phyloP scores from a whole-genome alignment of 2,113 vertebrate species.

The Natator depressus region DNA sequence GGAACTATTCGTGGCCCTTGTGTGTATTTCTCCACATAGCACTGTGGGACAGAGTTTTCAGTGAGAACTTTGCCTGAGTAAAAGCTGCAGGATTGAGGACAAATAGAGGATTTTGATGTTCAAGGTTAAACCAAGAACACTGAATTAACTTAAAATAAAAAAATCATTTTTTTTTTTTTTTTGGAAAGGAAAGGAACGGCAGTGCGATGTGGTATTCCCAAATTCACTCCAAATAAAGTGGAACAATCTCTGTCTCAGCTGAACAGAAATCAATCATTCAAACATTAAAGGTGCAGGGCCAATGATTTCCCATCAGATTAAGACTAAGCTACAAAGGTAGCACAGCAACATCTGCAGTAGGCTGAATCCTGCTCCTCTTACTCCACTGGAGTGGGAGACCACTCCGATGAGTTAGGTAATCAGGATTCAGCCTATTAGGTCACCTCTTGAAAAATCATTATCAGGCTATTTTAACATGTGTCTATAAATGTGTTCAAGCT shows the following conservation, averaged over 20 bases:
- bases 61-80: background rate
- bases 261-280: background rate
- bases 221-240: background rate
- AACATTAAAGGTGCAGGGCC: fast-evolving
- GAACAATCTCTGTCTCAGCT: background rate
- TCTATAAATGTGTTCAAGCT: background rate
- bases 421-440: background rate
- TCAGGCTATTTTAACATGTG: background rate
- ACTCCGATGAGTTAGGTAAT: background rate
- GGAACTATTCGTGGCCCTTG: background rate
- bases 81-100: background rate
- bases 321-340: background rate
- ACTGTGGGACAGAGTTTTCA: background rate
- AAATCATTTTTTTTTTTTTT: fast-evolving
- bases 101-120: fast-evolving
- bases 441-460: background rate
- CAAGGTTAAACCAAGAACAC: fast-evolving
- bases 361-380: background rate
- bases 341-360: background rate
- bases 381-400: background rate
- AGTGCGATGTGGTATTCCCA: background rate
- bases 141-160: background rate
- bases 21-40: fast-evolving
- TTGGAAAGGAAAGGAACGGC: background rate
- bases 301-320: background rate